A percentile compares a stretch with the other conserved stretches of the same genome.
phyloP scores from a whole-genome alignment of 2,113 vertebrate genomes.

The Oceanites oceanicus region DNA sequence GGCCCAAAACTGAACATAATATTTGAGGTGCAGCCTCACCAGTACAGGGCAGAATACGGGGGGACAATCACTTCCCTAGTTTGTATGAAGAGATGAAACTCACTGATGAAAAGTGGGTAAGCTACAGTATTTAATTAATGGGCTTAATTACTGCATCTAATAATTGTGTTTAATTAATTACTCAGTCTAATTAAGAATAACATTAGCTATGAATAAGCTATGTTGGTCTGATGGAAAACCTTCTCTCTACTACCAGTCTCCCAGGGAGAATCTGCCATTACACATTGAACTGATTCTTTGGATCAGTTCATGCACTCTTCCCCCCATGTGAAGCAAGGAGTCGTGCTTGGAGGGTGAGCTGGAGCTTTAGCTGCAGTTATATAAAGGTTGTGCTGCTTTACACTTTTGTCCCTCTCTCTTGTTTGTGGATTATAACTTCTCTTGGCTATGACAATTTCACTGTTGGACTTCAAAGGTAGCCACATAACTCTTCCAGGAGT shows the following conservation, averaged over 20 bases:
- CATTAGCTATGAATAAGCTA: neutral
- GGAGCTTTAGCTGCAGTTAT: neutral
- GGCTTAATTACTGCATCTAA: slow-evolving; percentile 31
- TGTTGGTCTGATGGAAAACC: neutral
- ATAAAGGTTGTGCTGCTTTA: neutral
- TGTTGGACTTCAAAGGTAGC: neutral
- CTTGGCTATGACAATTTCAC: neutral
- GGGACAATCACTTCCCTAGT: no score
- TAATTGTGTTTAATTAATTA: slow-evolving; percentile 32
- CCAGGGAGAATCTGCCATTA: neutral
- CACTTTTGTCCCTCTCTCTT: neutral
- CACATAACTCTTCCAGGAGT: neutral
- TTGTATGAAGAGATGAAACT: neutral
- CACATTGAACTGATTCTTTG: neutral
- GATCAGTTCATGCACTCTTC: neutral
- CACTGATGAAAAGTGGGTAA: slow-evolving; percentile 2
- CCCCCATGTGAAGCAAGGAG: neutral
- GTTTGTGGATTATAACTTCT: neutral
- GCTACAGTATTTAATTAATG: slow-evolving; percentile 27
- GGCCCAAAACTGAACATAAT: no score
- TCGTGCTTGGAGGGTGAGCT: neutral
- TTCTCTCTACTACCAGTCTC: neutral
- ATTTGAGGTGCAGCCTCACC: no score
- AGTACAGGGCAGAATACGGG: no score
- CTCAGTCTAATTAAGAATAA: slow-evolving; percentile 21